A percentile compares a stretch with the other conserved stretches of the same genome.
phyloP scores from a whole-genome alignment of 2,797 vertebrate species.

The Lutjanus campechanus region DNA sequence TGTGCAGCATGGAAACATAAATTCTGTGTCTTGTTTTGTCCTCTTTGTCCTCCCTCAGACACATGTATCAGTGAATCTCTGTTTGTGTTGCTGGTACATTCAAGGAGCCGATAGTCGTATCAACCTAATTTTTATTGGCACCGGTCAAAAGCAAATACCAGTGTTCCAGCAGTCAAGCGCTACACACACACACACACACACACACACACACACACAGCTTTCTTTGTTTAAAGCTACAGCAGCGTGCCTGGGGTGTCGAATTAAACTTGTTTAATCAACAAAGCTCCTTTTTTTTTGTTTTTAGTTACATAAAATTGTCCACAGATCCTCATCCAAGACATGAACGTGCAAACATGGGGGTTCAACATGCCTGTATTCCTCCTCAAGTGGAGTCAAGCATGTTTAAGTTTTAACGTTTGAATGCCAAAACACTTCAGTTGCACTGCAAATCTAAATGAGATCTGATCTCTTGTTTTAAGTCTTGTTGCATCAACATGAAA shows the following conservation, averaged over 20 bases:
- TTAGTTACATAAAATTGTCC: constrained; percentile 44
- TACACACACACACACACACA: constrained; percentile 21
- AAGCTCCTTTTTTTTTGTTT: constrained; percentile 44
- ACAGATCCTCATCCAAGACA: constrained; percentile 57
- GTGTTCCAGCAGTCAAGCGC: constrained; percentile 39
- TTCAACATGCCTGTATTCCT: constrained; percentile 12
- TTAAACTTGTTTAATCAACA: constrained; percentile 63
- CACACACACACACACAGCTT: constrained; percentile 39
- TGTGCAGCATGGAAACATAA: constrained; percentile 64
- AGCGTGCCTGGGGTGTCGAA: constrained; percentile 46
- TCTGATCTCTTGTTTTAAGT: constrained; percentile 29
- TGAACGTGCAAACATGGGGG: constrained; percentile 8
- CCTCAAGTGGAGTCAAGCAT: constrained; percentile 4
- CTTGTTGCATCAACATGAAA: constrained; percentile 12
- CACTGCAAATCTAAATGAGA: neutral
- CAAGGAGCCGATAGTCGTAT: constrained; percentile 55
- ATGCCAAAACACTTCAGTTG: constrained; percentile 20
- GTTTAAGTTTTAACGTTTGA: constrained; percentile 2
- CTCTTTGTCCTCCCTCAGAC: neutral
- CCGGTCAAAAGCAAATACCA: constrained; percentile 64
- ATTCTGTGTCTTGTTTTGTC: constrained; percentile 46
- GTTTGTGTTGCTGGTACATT: constrained; percentile 49
- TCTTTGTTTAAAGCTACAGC: constrained; percentile 62
- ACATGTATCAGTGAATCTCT: constrained; percentile 44
- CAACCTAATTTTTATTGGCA: constrained; percentile 61